Conservation (phyloP, 2,888 invertebrate species). For the Drosophila neotestacea region DNA sequence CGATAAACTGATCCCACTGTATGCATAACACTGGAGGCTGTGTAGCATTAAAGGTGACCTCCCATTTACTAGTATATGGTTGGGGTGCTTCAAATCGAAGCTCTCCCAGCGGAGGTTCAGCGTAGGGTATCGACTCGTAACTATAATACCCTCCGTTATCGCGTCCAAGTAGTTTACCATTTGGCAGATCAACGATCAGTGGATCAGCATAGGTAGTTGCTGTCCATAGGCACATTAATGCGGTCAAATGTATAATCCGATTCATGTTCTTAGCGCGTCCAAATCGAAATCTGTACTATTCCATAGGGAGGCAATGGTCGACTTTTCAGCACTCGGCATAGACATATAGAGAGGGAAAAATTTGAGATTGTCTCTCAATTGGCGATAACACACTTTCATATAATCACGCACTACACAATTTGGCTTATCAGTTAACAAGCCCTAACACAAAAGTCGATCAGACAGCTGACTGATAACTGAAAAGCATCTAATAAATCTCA, state of each 20-base stretch:
- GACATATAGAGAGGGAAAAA: background rate
- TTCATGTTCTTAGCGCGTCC: conserved; percentile 16
- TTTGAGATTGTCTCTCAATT: no score
- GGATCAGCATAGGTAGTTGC: conserved; percentile 14
- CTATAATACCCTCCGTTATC: conserved; percentile 85
- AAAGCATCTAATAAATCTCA: no score
- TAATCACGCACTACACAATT: no score
- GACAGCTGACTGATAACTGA: no score
- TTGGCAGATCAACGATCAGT: conserved; percentile 62
- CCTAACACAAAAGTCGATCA: no score
- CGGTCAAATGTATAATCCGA: background rate
- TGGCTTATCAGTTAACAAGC: no score
- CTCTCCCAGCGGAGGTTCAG: conserved; percentile 88
- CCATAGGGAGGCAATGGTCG: background rate
- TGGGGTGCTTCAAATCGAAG: conserved; percentile 86
- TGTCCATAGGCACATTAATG: conserved; percentile 9
- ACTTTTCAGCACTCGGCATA: background rate
- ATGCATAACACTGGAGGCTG: conserved; percentile 87
- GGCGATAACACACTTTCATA: no score
- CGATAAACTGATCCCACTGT: conserved; percentile 87
- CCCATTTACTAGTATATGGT: conserved; percentile 68
- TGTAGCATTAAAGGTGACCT: conserved; percentile 86
- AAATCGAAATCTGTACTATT: conserved; percentile 20
- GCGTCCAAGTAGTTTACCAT: conserved; percentile 76
- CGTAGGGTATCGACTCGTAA: conserved; percentile 89